Base-by-base conservation (phyloP, 2,888 invertebrate species). In the Cistogaster globosa region DNA sequence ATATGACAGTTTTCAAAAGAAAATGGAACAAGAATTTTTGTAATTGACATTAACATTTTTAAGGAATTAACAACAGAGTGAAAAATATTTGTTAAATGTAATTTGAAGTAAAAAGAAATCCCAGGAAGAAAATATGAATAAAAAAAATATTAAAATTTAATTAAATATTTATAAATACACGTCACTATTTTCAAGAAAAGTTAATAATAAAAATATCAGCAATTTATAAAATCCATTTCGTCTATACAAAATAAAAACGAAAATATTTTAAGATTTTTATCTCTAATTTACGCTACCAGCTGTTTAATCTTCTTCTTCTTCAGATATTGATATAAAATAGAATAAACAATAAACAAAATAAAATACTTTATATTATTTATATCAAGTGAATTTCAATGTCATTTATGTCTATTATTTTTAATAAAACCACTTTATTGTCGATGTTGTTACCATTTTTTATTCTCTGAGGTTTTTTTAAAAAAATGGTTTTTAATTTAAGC, bases 401-500 rank as follows among this genome's bases (percentile, higher is more conserved):
- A 58, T 72, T 80, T 51, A 58, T 72, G 65, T 80, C 51, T 67
- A 67, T 80, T 74, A 74, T 80, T 80, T 67, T 32, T 32, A 45
- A 58, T 65, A 48, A 79, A 48, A 79, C 45, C 63, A 71, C 71
- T 69, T 57, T 62, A 62, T 81, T 63, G 45, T 68, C 20, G 55
- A 53, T 69, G 60, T 22, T 62, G 62, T 69, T 69, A 42, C 55
- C 20, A 45, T 68, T 20, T 36, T 57, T 38, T 36, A 63, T 57
- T 58, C 68, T 57, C 69, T 76, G 69, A 71, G 65, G 71, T 82
- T 82, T 75, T 63, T 26, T 26, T 26, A 2, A 26, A 48, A 65
- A 76, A 82, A 76, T 76, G 58, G 57, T 22, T 65, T 76, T 76
- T 62, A 65, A 76, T 82, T 76, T 63, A 63, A 69, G 16, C 42